Evolutionary conservation across 2,113 vertebrate species (phyloP).

Genomic region (Dromiciops gliroides): DNA sequence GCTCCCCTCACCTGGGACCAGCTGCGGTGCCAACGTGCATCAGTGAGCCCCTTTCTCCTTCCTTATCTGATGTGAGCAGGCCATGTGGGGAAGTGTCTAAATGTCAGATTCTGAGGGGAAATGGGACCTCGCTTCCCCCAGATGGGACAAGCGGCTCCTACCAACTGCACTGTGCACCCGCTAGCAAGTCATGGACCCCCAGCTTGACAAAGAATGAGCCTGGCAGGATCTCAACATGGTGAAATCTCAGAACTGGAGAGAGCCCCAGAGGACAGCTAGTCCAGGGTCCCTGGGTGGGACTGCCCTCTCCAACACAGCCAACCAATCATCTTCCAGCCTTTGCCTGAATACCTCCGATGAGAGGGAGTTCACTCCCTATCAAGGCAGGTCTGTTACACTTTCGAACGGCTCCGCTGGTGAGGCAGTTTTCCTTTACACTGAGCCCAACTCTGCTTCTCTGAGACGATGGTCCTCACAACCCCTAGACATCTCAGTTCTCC

Average conservation of each 20-base stretch:
- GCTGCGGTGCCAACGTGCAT: constrained; percentile 40
- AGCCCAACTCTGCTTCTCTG: neutral
- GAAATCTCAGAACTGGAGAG: neutral
- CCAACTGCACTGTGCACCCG: neutral
- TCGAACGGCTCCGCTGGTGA: neutral
- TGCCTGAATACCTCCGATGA: neutral
- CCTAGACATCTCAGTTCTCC: neutral
- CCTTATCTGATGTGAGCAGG: constrained; percentile 45
- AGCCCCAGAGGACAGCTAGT: neutral
- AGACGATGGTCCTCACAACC: neutral
- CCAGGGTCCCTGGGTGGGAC: neutral
- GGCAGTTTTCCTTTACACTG: neutral
- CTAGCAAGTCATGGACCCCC: constrained; percentile 42
- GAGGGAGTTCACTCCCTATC: neutral
- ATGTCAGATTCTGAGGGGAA: constrained; percentile 44
- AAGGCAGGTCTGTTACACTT: neutral
- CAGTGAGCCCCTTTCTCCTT: constrained; percentile 54
- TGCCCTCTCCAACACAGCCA: neutral
- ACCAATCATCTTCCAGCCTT: neutral
- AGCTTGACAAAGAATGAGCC: neutral
- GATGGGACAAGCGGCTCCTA: constrained; percentile 65
- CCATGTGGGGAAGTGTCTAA: constrained; percentile 59
- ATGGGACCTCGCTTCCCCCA: constrained; percentile 60
- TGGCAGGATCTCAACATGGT: neutral
- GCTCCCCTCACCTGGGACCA: constrained; percentile 59